phyloP scores from a whole-genome alignment of 2,797 vertebrate species.

The Balearica regulorum region DNA sequence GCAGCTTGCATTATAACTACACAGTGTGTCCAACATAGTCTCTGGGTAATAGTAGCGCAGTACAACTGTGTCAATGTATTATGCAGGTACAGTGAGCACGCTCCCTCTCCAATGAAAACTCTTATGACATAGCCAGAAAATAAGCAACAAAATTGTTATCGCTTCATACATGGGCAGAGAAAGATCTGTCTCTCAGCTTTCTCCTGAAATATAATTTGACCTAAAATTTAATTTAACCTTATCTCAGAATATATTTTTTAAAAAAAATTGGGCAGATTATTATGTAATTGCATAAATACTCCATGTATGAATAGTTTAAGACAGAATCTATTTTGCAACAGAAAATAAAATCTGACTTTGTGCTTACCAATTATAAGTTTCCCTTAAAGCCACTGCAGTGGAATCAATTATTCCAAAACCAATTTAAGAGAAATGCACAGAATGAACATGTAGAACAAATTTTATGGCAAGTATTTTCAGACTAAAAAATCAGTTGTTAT shows the following conservation, averaged over 20 bases:
- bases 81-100: background rate
- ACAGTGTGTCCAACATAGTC: rapidly evolving
- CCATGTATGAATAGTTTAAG: background rate
- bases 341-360: background rate
- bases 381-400: background rate
- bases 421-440: background rate
- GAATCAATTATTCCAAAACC: background rate
- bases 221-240: background rate
- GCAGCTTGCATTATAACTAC: background rate
- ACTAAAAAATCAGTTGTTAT: background rate
- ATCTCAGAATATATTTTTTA: background rate
- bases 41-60: background rate
- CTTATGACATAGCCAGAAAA: background rate
- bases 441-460: background rate
- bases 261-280: background rate
- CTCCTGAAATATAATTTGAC: background rate
- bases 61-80: background rate
- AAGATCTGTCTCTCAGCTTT: background rate
- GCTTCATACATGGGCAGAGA: background rate
- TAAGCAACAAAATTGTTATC: background rate
- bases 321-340: background rate
- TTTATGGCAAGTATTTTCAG: background rate
- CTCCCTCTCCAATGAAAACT: background rate
- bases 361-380: background rate
- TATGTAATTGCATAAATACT: background rate